Evolutionary conservation across 2,888 invertebrate species (phyloP).

Genomic region (Calliscelio sp.): DNA sequence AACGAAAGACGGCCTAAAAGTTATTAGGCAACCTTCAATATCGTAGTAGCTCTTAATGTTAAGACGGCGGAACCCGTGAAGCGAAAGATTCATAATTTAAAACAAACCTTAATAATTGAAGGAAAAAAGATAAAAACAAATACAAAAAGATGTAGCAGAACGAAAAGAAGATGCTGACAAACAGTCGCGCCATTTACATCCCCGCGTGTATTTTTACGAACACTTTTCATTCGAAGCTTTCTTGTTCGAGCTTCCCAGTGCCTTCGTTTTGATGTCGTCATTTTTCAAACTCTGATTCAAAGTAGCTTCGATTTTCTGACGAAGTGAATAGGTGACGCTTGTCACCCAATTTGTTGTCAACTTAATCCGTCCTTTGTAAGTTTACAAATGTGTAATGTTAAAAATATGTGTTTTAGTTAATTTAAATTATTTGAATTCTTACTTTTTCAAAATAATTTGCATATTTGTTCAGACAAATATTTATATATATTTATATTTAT

Average conservation of each 20-base stretch:
- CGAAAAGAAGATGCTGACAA: too few relatives aligned
- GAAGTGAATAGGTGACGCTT: neutral
- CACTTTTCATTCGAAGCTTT: conserved; percentile 67
- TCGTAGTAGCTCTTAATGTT: conserved; percentile 53
- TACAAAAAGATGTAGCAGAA: neutral
- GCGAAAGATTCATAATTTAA: too few relatives aligned
- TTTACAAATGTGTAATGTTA: conserved; percentile 3
- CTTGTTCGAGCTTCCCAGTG: conserved; percentile 71
- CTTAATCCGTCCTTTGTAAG: conserved; percentile 59
- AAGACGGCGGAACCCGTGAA: conserved; percentile 22
- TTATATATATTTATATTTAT: too few relatives aligned
- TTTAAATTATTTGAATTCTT: too few relatives aligned
- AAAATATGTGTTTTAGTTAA: neutral
- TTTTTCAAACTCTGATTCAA: conserved; percentile 52
- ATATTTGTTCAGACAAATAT: too few relatives aligned
- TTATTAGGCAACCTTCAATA: conserved; percentile 49
- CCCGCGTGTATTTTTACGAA: conserved; percentile 59
- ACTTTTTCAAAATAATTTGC: too few relatives aligned
- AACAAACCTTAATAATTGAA: neutral
- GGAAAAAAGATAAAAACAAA: conserved; percentile 6
- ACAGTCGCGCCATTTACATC: conserved; percentile 55
- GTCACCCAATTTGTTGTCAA: neutral
- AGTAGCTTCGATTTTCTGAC: conserved; percentile 14
- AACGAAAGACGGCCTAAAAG: conserved; percentile 67
- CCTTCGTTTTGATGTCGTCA: conserved; percentile 66